Conservation (phyloP, 2,888 invertebrate species). For the Lymantria monacha region DNA sequence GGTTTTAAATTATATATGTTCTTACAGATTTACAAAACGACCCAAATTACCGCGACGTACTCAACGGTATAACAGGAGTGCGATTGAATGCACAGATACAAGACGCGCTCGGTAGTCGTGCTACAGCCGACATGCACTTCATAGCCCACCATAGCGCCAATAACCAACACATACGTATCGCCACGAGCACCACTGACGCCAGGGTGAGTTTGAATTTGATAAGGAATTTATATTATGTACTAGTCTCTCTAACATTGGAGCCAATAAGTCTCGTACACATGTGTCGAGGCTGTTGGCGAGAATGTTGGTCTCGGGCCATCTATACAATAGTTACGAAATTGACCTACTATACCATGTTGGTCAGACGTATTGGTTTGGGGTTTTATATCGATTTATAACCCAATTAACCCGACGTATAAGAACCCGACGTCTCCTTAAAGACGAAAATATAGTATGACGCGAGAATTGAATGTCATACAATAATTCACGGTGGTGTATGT, state of each 20-base stretch:
- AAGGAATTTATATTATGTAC: not conserved
- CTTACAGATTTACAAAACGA: constrained; percentile 76
- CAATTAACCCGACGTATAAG: too few species aligned
- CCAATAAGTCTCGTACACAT: too few species aligned
- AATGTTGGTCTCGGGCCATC: too few species aligned
- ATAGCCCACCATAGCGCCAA: constrained; percentile 91
- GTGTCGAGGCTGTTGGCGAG: too few species aligned
- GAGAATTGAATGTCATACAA: too few species aligned
- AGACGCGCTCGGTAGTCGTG: constrained; percentile 86
- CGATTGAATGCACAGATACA: constrained; percentile 85
- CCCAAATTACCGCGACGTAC: constrained; percentile 81
- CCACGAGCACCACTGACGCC: constrained; percentile 91
- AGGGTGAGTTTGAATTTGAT: constrained; percentile 68
- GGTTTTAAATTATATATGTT: not conserved
- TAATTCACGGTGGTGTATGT: too few species aligned
- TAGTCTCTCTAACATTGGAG: not conserved
- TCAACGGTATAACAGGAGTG: constrained; percentile 86
- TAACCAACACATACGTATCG: constrained; percentile 91
- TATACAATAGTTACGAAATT: too few species aligned
- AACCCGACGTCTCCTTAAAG: too few species aligned
- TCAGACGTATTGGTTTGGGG: too few species aligned
- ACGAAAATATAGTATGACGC: too few species aligned
- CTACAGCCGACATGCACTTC: constrained; percentile 86
- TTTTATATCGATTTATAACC: too few species aligned
- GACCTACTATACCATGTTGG: too few species aligned